These are phyloP conservation scores for Muscicapa striata DNA, from an alignment of 2,797 vertebrate genomes.

Conservation along the genomic window DNA sequence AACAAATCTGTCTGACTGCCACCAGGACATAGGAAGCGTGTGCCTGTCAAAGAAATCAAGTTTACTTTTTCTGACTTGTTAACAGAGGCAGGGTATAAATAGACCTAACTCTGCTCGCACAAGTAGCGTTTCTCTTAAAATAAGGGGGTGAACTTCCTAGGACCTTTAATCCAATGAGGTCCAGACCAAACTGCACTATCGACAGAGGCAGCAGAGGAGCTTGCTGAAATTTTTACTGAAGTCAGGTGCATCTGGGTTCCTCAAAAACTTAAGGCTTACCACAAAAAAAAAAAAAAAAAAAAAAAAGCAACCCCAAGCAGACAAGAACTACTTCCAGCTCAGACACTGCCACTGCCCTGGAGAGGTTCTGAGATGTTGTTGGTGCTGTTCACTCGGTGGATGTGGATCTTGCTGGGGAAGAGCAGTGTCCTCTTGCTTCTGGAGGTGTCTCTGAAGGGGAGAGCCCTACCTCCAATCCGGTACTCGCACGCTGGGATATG, in stretches of 20 bases:
- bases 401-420: conserved; percentile 83
- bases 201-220: conserved; percentile 51
- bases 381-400: conserved; percentile 83
- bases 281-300: neutral
- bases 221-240: conserved; percentile 35
- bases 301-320: neutral
- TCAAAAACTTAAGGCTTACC: conserved; percentile 17
- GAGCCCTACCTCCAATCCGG: conserved; percentile 80
- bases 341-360: conserved; percentile 29
- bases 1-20: conserved; percentile 85
- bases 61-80: conserved; percentile 80
- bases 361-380: conserved; percentile 80
- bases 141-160: conserved; percentile 71
- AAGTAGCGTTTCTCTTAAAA: conserved; percentile 71
- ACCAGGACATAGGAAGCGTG: conserved; percentile 83
- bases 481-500: conserved; percentile 93
- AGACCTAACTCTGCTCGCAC: conserved; percentile 76
- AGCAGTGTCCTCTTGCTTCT: conserved; percentile 79
- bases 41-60: conserved; percentile 81
- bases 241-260: conserved; percentile 65
- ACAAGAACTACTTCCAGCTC: conserved; percentile 17
- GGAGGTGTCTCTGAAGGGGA: conserved; percentile 69
- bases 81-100: conserved; percentile 82
- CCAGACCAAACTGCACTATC: conserved; percentile 53
- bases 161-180: conserved; percentile 75